Evolutionary conservation across 2,113 vertebrate species (phyloP).

Genomic region (Cebidichthys violaceus): DNA sequence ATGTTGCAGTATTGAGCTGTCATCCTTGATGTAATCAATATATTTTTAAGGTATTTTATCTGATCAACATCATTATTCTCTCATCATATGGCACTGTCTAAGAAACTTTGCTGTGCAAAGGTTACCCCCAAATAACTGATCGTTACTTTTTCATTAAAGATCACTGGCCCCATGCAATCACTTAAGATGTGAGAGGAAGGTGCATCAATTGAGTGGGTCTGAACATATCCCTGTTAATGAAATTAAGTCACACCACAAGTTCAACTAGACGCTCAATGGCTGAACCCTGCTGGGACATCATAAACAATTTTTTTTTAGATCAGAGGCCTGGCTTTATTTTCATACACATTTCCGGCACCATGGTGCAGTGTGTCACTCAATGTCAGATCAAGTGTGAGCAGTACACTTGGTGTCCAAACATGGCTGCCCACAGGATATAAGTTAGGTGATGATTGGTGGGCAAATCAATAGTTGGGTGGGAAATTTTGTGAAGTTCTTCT

Average conservation of each 20-base stretch:
- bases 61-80: too few species aligned
- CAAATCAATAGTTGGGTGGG: slow-evolving; percentile 11
- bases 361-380: background rate
- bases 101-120: too few species aligned
- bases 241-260: background rate
- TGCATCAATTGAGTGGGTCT: background rate
- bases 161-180: too few species aligned
- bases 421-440: background rate
- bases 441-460: background rate
- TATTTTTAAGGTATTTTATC: too few species aligned
- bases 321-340: background rate
- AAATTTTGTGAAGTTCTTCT: background rate
- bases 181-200: background rate
- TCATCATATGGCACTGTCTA: too few species aligned
- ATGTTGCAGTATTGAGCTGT: too few species aligned
- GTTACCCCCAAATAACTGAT: too few species aligned
- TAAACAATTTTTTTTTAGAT: background rate
- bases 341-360: background rate
- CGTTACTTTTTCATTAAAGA: background rate
- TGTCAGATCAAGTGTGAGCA: background rate
- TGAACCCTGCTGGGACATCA: background rate
- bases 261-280: background rate
- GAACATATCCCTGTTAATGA: background rate
- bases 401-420: background rate
- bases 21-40: too few species aligned